Evolutionary conservation across 2,797 vertebrate genomes (phyloP), one percentile per base, ranked within the genome.

Genomic region (Mus caroli): DNA sequence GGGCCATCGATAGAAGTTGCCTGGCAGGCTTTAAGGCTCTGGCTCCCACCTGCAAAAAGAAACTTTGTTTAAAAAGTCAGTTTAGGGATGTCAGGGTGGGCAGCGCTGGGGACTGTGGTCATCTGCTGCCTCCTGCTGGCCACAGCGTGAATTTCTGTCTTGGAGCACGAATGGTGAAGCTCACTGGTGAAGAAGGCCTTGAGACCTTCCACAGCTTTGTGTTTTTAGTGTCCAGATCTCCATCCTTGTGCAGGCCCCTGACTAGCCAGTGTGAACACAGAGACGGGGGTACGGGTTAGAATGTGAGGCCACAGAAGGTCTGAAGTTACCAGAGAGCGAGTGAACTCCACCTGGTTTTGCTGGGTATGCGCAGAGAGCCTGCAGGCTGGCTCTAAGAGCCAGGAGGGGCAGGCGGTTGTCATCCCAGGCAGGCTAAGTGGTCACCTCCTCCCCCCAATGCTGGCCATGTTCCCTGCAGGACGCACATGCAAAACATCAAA

Each of bases 401-500:
- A 5, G 67, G 52, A 37, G n/a, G 26, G 9, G 13, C 17, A 14
- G 28, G 50, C 0, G 0, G 37, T 1, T 17, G 40, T 43, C 37
- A 24, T 5, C 77, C 43, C 0, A 20, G 34, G 9, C 34, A 24
- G 40, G 43, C 76, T 6, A 40, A n/a, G 64, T 40, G 8, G 26
- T 89, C 54, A 34, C 67, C 9, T 10, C 9, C 50, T 11, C 50
- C 9, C 50, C 50, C n/a, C 37, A 34, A 9, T 4, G 17, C 14
- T 28, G 82, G 37, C 64, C 0, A 2, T 11, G 11, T 9, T 1
- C 34, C 88, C 91, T 92, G 0, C 98, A 99, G 99, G 99, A 99
- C 99, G 24, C 99, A 99, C 98, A 99, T 99, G 99, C 99, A 99
- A 98, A 99, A 99, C 98, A 99, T 99, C 97, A 99, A 99, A 97